Conservation (phyloP, 2,113 vertebrate species). For the Heterotis niloticus region DNA sequence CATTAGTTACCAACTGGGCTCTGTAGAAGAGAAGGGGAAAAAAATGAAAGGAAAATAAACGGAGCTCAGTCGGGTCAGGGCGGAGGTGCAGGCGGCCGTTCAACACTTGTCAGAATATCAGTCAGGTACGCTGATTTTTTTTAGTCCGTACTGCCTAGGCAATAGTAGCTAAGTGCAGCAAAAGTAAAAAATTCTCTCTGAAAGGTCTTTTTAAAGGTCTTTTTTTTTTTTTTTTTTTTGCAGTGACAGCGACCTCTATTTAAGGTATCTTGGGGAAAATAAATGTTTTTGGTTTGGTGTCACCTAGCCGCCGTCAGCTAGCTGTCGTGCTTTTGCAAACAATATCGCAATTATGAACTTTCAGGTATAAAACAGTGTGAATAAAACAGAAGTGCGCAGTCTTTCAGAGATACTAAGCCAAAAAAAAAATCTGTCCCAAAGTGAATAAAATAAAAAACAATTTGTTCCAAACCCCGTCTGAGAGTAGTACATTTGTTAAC, state of each 20-base stretch:
- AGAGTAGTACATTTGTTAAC: no score
- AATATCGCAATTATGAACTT: no score
- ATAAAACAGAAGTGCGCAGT: background rate
- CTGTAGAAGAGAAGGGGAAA: background rate
- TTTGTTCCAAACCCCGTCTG: background rate
- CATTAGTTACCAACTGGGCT: slow-evolving; percentile 57
- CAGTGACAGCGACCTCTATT: no score
- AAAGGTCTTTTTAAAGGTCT: background rate
- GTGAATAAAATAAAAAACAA: background rate
- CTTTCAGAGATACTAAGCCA: background rate
- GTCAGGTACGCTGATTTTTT: background rate
- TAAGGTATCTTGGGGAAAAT: background rate
- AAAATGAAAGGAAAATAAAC: slow-evolving; percentile 9
- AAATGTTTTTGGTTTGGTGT: background rate
- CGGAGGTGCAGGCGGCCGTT: background rate
- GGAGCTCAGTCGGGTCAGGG: slow-evolving; percentile 6
- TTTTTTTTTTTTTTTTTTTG: background rate
- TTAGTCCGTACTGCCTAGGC: background rate
- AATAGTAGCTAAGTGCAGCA: no score
- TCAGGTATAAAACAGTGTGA: no score
- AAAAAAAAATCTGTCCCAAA: background rate
- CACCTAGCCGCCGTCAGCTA: no score
- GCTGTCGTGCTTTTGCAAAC: no score
- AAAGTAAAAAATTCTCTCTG: background rate
- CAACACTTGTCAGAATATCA: slow-evolving; percentile 20